Evolutionary conservation across 2,888 invertebrate species (phyloP), one percentile per base, ranked within the genome.

Genomic region (Eupithecia inturbata): DNA sequence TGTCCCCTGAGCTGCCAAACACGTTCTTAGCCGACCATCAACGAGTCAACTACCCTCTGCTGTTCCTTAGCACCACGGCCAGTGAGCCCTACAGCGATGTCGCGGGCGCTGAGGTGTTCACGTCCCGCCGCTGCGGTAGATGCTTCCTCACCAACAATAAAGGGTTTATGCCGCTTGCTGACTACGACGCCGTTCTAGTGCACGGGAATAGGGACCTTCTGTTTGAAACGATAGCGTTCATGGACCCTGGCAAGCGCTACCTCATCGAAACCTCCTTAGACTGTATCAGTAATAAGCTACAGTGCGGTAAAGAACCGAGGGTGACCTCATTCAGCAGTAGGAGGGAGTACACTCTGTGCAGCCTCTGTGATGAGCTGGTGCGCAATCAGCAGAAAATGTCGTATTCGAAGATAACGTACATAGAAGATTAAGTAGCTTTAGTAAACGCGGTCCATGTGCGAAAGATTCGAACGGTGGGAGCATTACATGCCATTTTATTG

Each of bases 71-170:
- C 86, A n/a, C 84, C 86, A 2, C 70, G 74, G 0, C 64, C 78
- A 64, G 84, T 87, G 63, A 78, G 84, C 19, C 84, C 88, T 73
- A 73, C 84, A 0, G 14, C 66, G 91, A 91, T 68, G 73, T 76
- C 0, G 89, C 90, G 0, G 90, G 89, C 1, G 88, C 87, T 0
- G 83, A 83, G 1, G 87, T 89, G 63, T 88, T 91, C 76, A 73
- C 77, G 1, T 74, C 79, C 3, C 74, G 85, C 4, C 78, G 79
- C 14, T 91, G 91, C 78, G 89, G 87, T 0, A 75, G 67, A 3
- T 92, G 91, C 73, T 89, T 88, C 77, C 77, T 91, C 41, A 91
- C 91, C 0, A 91, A 91, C 74, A 91, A 91, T 77, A 85, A 78
- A 68, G 91, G 89, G 0, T 89, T 91, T 70, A 74, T 91, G 12